These are phyloP conservation scores for Hypomecis punctinalis DNA, from an alignment of 2,888 invertebrate species.

Conservation along the genomic window DNA sequence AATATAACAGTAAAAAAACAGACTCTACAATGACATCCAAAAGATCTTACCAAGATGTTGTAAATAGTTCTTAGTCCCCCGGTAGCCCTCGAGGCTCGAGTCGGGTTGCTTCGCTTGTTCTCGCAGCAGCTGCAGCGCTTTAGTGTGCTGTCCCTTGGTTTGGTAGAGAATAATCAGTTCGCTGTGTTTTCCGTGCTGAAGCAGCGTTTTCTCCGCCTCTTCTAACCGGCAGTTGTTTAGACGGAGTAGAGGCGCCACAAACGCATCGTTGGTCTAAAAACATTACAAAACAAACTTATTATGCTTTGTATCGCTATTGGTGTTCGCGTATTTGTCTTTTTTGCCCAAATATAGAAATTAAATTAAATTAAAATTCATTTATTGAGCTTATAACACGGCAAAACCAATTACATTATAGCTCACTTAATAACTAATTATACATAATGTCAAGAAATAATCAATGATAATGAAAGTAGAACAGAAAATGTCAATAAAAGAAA, in stretches of 20 bases:
- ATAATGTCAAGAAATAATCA: no score
- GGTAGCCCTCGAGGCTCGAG: conserved; percentile 91
- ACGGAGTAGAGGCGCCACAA: conserved; percentile 95
- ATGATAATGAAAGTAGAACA: no score
- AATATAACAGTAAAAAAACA: no score
- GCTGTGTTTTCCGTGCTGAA: conserved; percentile 94
- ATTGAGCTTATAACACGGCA: no score
- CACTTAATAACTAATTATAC: no score
- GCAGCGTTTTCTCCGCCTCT: conserved; percentile 95
- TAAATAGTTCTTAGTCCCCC: conserved; percentile 95
- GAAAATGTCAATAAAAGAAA: no score
- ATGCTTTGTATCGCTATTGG: no score
- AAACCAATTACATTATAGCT: no score
- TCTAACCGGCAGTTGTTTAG: conserved; percentile 96
- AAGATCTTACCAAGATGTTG: conserved; percentile 93
- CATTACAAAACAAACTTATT: not conserved
- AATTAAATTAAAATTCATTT: no score
- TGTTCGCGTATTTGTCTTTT: no score
- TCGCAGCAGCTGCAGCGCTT: conserved; percentile 94
- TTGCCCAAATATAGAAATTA: no score
- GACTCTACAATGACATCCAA: no score
- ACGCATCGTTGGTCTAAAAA: conserved; percentile 95
- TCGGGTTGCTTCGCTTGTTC: conserved; percentile 90
- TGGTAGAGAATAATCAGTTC: conserved; percentile 98
- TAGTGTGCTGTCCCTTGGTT: conserved; percentile 95